Percentiles rank a stretch among this genome's conserved stretches.
Evolutionary conservation across 2,797 vertebrate species (phyloP).

Genomic region (Mionectes olivaceus): DNA sequence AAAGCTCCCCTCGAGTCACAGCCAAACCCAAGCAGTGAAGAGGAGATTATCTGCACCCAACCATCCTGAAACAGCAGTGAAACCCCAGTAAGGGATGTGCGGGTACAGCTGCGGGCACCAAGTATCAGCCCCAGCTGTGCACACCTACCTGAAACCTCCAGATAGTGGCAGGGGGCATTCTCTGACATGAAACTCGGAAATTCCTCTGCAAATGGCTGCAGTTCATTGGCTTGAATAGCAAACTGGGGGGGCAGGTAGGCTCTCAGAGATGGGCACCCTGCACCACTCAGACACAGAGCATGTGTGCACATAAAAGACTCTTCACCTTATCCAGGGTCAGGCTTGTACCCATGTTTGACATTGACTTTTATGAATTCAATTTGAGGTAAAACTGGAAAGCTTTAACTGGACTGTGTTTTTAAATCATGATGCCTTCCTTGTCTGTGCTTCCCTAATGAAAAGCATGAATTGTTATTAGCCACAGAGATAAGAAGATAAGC

Average conservation of each 20-base stretch:
- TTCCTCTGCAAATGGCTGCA: not conserved
- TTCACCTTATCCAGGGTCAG: not conserved
- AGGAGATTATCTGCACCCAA: not conserved
- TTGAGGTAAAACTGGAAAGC: not conserved
- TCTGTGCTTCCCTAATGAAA: not conserved
- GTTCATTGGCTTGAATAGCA: not conserved
- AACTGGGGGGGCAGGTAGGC: not conserved
- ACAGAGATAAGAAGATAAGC: not conserved
- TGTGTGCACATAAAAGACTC: not conserved
- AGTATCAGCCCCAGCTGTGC: not conserved
- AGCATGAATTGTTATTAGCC: not conserved
- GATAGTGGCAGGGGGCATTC: not conserved
- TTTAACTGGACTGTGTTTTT: not conserved
- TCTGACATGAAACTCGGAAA: not conserved
- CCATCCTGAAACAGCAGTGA: fast-evolving
- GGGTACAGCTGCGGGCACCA: not conserved
- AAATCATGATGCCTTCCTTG: not conserved
- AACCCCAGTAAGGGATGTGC: not conserved
- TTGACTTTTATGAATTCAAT: not conserved
- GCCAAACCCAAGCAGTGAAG: not conserved
- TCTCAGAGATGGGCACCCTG: not conserved
- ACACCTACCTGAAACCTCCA: not conserved
- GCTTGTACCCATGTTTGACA: not conserved
- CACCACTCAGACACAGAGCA: fast-evolving
- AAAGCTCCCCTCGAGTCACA: not conserved